Conservation (phyloP, 2,113 vertebrate species). For the Eclectus roratus region DNA sequence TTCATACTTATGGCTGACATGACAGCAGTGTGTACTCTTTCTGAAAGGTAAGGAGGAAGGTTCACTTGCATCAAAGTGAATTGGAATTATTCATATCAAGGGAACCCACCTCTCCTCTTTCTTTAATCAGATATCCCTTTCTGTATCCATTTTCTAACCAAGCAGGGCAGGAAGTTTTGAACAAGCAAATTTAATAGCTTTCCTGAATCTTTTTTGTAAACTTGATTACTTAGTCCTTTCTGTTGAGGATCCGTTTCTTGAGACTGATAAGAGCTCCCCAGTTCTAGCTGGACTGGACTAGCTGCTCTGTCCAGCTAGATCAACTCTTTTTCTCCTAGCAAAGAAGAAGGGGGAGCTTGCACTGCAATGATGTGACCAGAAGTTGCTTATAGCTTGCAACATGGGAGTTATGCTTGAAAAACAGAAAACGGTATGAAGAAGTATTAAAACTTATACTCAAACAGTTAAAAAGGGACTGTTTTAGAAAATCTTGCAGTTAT, state of each 20-base stretch:
- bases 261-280: neutral
- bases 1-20: conserved; percentile 29
- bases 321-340: neutral
- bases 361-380: neutral
- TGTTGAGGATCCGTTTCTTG: neutral
- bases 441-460: neutral
- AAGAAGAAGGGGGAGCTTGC: neutral
- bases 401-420: neutral
- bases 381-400: neutral
- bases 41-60: neutral
- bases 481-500: neutral
- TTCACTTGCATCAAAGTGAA: conserved; percentile 10
- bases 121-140: neutral
- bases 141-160: neutral
- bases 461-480: neutral
- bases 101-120: neutral
- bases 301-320: neutral
- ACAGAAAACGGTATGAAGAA: neutral
- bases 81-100: neutral
- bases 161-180: neutral
- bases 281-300: neutral
- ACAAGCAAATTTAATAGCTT: neutral
- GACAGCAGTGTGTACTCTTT: conserved; percentile 23
- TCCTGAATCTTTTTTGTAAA: neutral
- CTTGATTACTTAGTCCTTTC: neutral